Evolutionary conservation across 2,888 invertebrate species (phyloP), one percentile per base, ranked within the genome.

Genomic region (Ormyrus thymus): DNA sequence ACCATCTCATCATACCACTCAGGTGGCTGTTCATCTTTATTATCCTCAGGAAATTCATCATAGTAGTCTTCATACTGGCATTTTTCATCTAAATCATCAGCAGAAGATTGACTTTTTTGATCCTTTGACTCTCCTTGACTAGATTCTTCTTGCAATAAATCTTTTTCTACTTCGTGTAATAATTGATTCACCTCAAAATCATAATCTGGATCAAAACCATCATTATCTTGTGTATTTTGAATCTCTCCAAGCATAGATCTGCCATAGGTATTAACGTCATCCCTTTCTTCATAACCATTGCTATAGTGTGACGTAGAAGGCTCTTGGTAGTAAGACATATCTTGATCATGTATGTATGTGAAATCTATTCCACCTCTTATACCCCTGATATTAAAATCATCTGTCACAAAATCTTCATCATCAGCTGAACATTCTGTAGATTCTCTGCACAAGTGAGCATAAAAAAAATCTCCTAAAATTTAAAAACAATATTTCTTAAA

Each of bases 391-490:
- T 10, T 61, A 53, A 4, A 15, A 48, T 51, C 53, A 6, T 55
- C 45, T 11, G 29, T 70, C 8, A 70, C 6, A 64, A 51, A 45
- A 43, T 70, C n/a, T 68, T 61, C 46, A 53, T 61, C 46, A 53
- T 53, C 9, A 46, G 50, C 3, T 29, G 3, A 65, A 13, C 1
- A 13, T 29, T 3, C 29, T 29, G 29, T 29, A 29, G 29, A 13
- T 65, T 50, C 43, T 15, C 6, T 94, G 94, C 83, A 82, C 82
- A 0, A 94, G 94, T 82, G 86, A 29, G 6, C 15, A 65, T 29
- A 29, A 1, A 64, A 13, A 9, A 51, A 51, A 29, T 10, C 6
- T 51, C 29, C 7, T 11, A 58, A 4, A 8, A 11, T 58, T 58
- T 15, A 29, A 55, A 55, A 10, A 58, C 13, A 58, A 15, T 11